Conservation (phyloP, 2,888 invertebrate genomes). For the Parnassius orleans region DNA sequence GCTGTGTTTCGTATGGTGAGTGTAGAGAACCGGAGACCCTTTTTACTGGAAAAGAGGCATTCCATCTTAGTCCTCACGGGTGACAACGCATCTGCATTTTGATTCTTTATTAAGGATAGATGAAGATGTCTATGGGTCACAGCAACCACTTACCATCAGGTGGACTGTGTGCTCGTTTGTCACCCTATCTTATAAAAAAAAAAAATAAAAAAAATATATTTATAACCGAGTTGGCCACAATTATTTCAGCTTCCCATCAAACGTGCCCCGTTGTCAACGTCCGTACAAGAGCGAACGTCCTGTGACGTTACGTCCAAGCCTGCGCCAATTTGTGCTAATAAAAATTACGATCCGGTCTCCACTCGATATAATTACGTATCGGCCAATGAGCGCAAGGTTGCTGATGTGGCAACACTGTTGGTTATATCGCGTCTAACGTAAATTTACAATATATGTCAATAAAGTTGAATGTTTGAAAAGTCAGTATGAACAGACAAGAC, state of each 20-base stretch:
- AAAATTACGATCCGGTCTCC: slow-evolving; percentile 53
- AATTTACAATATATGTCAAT: slow-evolving; percentile 19
- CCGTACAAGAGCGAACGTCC: slow-evolving; percentile 31
- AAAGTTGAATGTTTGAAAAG: background rate
- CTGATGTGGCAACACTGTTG: slow-evolving; percentile 21
- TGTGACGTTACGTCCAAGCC: slow-evolving; percentile 47
- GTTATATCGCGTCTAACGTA: background rate
- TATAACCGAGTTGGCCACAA: slow-evolving; percentile 8
- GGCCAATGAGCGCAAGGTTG: slow-evolving; percentile 27
- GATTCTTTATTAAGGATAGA: no score
- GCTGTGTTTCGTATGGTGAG: no score
- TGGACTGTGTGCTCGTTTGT: no score
- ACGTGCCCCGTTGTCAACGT: slow-evolving; percentile 19
- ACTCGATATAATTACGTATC: slow-evolving; percentile 47
- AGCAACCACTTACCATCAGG: no score
- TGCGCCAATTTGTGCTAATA: slow-evolving; percentile 54
- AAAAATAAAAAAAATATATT: no score
- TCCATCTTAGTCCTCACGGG: no score
- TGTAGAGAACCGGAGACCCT: no score
- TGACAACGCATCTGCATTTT: no score
- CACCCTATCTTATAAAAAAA: no score
- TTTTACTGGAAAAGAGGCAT: no score
- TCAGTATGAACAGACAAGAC: slow-evolving; percentile 4
- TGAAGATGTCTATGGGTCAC: no score
- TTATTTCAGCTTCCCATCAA: slow-evolving; percentile 15